Evolutionary conservation across 2,113 vertebrate species (phyloP).

Genomic region (Coptodon rendalli): DNA sequence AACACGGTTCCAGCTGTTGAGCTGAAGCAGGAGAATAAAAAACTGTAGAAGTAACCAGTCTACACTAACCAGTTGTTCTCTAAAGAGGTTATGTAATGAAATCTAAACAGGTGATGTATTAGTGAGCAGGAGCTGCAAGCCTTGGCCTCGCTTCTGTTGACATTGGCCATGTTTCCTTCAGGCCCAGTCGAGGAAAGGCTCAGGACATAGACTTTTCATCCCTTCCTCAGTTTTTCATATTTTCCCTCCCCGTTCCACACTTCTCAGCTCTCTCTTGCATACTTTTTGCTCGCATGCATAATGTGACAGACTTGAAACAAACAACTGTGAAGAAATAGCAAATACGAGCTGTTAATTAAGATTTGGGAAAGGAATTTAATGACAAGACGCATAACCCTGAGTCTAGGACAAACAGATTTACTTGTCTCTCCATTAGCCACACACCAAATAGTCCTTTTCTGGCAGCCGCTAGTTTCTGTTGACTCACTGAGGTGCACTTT

Average conservation of each 20-base stretch:
- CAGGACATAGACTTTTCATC: neutral
- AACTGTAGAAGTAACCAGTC: neutral
- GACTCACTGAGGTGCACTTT: slow-evolving; percentile 40
- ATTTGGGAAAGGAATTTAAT: neutral
- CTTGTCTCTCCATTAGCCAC: neutral
- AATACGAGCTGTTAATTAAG: neutral
- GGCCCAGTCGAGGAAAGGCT: slow-evolving; percentile 9
- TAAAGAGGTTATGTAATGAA: slow-evolving; percentile 39
- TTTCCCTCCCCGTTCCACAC: neutral
- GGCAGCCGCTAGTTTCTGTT: slow-evolving; percentile 22
- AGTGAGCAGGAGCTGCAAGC: slow-evolving; percentile 19
- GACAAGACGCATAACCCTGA: neutral
- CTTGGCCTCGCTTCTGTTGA: slow-evolving; percentile 45
- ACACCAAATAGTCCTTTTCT: slow-evolving; percentile 28
- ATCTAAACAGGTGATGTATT: slow-evolving; percentile 47
- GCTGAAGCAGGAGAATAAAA: neutral
- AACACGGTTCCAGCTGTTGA: slow-evolving; percentile 6
- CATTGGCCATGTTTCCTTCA: slow-evolving; percentile 36
- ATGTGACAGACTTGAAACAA: neutral
- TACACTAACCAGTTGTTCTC: slow-evolving; percentile 24
- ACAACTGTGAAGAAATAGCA: neutral
- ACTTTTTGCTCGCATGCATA: neutral
- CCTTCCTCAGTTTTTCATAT: neutral
- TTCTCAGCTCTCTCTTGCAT: neutral
- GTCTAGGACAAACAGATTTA: neutral